Conservation (phyloP, 2,888 invertebrate species). For the Leptogaster cylindrica region DNA sequence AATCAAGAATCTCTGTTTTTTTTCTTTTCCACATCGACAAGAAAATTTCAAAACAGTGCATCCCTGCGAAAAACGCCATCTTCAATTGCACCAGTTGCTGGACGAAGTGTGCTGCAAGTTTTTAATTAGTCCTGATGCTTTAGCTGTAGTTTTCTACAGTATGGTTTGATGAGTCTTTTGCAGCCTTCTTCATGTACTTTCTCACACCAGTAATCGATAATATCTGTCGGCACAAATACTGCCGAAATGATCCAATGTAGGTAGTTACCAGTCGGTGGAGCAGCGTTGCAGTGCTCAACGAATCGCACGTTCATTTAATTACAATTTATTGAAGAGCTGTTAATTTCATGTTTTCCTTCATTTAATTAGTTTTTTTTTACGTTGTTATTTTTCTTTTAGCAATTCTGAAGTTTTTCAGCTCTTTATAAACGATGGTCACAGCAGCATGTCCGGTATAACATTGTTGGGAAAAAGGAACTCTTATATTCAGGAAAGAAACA, state of each 20-base stretch:
- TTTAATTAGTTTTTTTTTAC: slow-evolving; percentile 29
- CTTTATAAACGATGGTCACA: neutral
- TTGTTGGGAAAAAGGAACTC: neutral
- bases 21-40: too few relatives aligned
- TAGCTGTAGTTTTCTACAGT: neutral
- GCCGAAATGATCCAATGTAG: slow-evolving; percentile 1
- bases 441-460: neutral
- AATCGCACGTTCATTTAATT: slow-evolving; percentile 45
- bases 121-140: slow-evolving; percentile 14
- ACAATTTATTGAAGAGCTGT: slow-evolving; percentile 46
- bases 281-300: slow-evolving; percentile 40
- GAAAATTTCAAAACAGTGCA: too few relatives aligned
- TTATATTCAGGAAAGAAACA: neutral
- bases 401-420: slow-evolving; percentile 15
- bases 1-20: too few relatives aligned
- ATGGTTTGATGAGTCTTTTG: neutral
- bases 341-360: slow-evolving; percentile 33
- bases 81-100: too few relatives aligned
- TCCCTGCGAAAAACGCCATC: too few relatives aligned
- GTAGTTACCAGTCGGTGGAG: slow-evolving; percentile 34
- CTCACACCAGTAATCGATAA: slow-evolving; percentile 30
- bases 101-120: neutral
- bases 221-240: slow-evolving; percentile 30
- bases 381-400: neutral
- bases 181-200: neutral